Percentiles rank a stretch among this genome's conserved stretches.
phyloP scores from a whole-genome alignment of 2,797 vertebrate genomes.

The Fratercula arctica region DNA sequence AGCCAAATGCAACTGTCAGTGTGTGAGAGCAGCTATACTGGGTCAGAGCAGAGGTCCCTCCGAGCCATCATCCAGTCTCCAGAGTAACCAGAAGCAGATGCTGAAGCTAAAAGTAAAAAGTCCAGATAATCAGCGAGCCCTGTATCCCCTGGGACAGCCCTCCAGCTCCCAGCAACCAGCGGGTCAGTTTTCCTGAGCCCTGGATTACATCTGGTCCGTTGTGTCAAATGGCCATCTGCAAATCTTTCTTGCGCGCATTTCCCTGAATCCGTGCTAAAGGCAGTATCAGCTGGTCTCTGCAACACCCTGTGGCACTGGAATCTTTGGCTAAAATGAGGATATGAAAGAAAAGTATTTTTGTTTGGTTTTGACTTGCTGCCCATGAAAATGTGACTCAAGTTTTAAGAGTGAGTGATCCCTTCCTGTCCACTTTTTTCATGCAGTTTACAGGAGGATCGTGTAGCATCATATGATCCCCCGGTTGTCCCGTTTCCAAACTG shows the following conservation, averaged over 20 bases:
- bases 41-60: background rate
- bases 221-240: background rate
- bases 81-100: background rate
- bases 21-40: background rate
- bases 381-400: background rate
- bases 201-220: background rate
- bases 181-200: background rate
- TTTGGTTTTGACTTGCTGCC: background rate
- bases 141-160: background rate
- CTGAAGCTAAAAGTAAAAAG: background rate
- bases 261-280: background rate
- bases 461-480: fast-evolving
- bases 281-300: background rate
- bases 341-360: background rate
- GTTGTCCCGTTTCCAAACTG: background rate
- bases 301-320: background rate
- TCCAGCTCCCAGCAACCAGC: background rate
- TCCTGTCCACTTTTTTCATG: background rate
- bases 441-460: fast-evolving
- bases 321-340: background rate
- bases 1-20: background rate
- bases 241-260: background rate
- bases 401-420: background rate
- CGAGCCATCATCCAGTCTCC: background rate
- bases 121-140: background rate